Evolutionary conservation across 2,888 invertebrate genomes (phyloP).

Genomic region (Brenthis daphne): DNA sequence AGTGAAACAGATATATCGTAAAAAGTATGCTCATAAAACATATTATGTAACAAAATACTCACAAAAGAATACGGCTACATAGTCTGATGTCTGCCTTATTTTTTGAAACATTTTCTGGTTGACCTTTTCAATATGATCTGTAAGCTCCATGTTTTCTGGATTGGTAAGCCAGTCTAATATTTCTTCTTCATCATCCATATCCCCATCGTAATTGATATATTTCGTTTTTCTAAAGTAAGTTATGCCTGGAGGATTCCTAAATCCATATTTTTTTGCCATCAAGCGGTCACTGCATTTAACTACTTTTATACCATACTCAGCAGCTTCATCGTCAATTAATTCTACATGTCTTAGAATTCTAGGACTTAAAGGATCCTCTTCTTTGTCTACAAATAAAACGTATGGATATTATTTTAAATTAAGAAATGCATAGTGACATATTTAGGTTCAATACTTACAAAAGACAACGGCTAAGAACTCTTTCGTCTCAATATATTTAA

Average conservation of each 20-base stretch:
- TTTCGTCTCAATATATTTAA: constrained; percentile 92
- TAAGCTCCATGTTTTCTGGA: constrained; percentile 96
- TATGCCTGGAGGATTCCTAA: constrained; percentile 93
- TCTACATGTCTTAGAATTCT: constrained; percentile 92
- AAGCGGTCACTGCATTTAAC: constrained; percentile 93
- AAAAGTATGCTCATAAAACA: background rate
- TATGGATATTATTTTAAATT: background rate
- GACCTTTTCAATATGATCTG: constrained; percentile 95
- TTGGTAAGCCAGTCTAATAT: constrained; percentile 95
- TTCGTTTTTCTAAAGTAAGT: constrained; percentile 95
- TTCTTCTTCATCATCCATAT: constrained; percentile 95
- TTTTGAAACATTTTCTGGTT: constrained; percentile 97
- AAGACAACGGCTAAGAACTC: constrained; percentile 96
- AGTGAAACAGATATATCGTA: background rate
- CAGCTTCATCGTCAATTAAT: constrained; percentile 94
- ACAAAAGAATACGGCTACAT: constrained; percentile 97
- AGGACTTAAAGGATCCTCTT: constrained; percentile 91
- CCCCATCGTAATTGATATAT: constrained; percentile 95
- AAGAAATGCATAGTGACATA: background rate
- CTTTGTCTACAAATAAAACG: constrained; percentile 83
- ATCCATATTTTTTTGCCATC: constrained; percentile 97
- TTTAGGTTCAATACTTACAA: constrained; percentile 86
- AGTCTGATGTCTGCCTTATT: constrained; percentile 93
- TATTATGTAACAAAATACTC: constrained; percentile 68
- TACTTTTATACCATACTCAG: constrained; percentile 95